Percentiles rank a stretch among this genome's conserved stretches.
Conservation (phyloP, 2,888 invertebrate species). For the Junonia oenone region DNA sequence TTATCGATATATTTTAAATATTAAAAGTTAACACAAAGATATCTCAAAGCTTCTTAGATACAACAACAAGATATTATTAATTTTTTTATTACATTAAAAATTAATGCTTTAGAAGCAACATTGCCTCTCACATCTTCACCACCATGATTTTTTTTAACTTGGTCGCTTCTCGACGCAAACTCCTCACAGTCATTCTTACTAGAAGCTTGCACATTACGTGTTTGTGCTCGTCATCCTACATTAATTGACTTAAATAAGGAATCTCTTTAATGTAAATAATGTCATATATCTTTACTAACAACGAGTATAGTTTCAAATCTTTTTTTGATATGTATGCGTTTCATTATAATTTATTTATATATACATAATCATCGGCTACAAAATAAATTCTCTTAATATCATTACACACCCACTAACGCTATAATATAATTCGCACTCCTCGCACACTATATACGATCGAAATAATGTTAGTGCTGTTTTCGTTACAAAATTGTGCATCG, state of each 20-base stretch:
- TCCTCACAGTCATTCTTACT: neutral
- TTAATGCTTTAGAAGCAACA: too few relatives aligned
- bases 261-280: conserved; percentile 55
- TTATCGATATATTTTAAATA: neutral
- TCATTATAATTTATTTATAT: conserved; percentile 36
- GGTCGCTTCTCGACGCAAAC: neutral
- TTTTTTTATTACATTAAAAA: neutral
- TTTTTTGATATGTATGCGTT: conserved; percentile 68
- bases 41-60: neutral
- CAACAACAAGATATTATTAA: neutral
- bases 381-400: conserved; percentile 49
- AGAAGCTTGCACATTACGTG: conserved; percentile 15
- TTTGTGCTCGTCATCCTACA: conserved; percentile 45
- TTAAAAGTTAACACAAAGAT: neutral
- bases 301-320: conserved; percentile 51
- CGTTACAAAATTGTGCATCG: conserved; percentile 43
- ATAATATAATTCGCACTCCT: conserved; percentile 6
- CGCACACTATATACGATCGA: neutral
- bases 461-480: conserved; percentile 11
- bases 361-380: conserved; percentile 39
- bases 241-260: conserved; percentile 79
- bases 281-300: conserved; percentile 49
- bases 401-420: conserved; percentile 45
- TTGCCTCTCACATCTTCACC: neutral
- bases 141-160: too few relatives aligned